Conservation (phyloP, 2,113 vertebrate species). For the Corvus moneduloides region DNA sequence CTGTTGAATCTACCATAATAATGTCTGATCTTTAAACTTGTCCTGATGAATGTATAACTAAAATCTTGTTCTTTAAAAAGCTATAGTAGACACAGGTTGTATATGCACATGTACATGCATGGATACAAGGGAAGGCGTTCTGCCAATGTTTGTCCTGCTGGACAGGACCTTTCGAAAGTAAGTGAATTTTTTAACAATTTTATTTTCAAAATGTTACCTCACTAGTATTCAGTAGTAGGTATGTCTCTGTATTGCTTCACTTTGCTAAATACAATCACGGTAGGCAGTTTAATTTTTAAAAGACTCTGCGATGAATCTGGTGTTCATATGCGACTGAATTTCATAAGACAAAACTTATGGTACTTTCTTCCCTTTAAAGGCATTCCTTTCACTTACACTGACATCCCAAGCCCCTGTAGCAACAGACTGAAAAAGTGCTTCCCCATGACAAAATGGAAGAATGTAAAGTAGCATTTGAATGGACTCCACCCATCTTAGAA, state of each 20-base stretch:
- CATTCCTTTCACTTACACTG: slow-evolving; percentile 26
- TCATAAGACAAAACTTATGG: background rate
- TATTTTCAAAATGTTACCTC: slow-evolving; percentile 73
- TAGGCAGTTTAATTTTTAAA: slow-evolving; percentile 52
- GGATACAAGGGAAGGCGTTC: slow-evolving; percentile 62
- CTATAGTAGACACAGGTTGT: slow-evolving; percentile 55
- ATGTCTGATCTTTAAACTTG: slow-evolving; percentile 47
- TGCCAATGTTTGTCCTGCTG: slow-evolving; percentile 74
- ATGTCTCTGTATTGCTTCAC: slow-evolving; percentile 50
- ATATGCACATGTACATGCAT: slow-evolving; percentile 67
- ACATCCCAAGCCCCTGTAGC: background rate
- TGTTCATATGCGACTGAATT: slow-evolving; percentile 14
- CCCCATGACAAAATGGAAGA: background rate
- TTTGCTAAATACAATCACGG: slow-evolving; percentile 43
- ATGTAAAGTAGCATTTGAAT: background rate
- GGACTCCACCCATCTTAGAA: slow-evolving; percentile 1
- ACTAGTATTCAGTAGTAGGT: slow-evolving; percentile 54
- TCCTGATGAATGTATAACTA: slow-evolving; percentile 70
- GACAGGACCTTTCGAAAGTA: slow-evolving; percentile 70
- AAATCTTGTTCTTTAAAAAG: slow-evolving; percentile 59
- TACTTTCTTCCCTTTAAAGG: slow-evolving; percentile 25
- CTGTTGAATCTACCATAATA: slow-evolving; percentile 35
- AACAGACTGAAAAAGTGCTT: slow-evolving; percentile 24
- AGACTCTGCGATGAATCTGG: background rate
- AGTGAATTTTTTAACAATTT: slow-evolving; percentile 66